Conservation (phyloP, 2,113 vertebrate species). For the Diphyllodes magnificus region DNA sequence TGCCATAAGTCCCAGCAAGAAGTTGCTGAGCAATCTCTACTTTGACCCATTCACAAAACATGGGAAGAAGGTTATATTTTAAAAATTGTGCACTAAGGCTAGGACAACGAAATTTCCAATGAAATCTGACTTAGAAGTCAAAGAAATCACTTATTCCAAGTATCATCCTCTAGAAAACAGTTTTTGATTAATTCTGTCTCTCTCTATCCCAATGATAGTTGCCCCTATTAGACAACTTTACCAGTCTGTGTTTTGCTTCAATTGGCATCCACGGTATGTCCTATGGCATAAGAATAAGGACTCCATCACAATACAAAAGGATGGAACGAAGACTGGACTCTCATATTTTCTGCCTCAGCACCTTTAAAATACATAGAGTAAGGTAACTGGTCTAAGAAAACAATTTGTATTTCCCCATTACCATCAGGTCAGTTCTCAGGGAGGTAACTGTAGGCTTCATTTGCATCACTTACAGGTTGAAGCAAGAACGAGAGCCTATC, state of each 20-base stretch:
- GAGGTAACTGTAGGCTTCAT: not conserved
- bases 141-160: not conserved
- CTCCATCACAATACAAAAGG: not conserved
- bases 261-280: not conserved
- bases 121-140: not conserved
- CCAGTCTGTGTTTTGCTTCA: not conserved
- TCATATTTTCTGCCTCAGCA: not conserved
- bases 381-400: not conserved
- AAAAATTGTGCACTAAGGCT: not conserved
- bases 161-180: not conserved
- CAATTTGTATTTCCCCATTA: not conserved
- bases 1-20: not conserved
- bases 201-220: not conserved
- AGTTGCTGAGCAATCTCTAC: not conserved
- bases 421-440: not conserved
- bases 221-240: not conserved
- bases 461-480: not conserved
- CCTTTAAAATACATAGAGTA: not conserved
- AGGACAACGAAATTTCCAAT: not conserved
- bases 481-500: not conserved
- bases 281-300: not conserved
- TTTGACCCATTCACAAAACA: not conserved
- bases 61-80: not conserved
- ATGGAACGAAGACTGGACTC: not conserved
- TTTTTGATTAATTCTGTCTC: not conserved